phyloP scores from a whole-genome alignment of 2,113 vertebrate genomes.

The Coreoperca whiteheadi region DNA sequence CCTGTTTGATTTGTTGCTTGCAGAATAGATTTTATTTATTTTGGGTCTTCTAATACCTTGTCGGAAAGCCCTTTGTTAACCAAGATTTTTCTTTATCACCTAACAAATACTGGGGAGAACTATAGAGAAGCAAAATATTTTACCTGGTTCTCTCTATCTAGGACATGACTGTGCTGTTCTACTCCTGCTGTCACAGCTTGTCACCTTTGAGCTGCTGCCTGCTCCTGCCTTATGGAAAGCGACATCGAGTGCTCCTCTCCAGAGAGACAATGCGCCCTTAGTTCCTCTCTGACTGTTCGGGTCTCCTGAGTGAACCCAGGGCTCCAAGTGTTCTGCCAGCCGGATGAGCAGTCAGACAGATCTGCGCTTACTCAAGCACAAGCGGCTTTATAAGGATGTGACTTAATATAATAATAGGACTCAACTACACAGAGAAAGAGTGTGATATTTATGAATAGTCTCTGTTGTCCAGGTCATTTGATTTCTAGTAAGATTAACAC shows the following conservation, averaged over 20 bases:
- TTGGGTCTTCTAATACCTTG: not conserved
- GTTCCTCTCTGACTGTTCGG: slow-evolving; percentile 28
- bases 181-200: slow-evolving; percentile 9
- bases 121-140: not conserved
- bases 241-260: slow-evolving; percentile 34
- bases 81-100: not conserved
- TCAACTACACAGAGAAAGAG: not conserved
- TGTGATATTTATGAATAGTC: not conserved
- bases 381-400: slow-evolving; percentile 32
- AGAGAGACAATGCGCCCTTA: slow-evolving; percentile 32
- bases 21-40: not conserved
- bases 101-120: not conserved
- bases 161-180: slow-evolving; percentile 3
- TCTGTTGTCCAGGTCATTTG: not conserved
- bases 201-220: slow-evolving; percentile 24
- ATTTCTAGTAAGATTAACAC: not conserved
- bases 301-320: slow-evolving; percentile 51
- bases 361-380: slow-evolving; percentile 44
- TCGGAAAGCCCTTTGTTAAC: not conserved
- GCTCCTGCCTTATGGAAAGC: slow-evolving; percentile 27
- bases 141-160: not conserved
- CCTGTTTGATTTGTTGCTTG: not conserved
- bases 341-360: slow-evolving; percentile 45
- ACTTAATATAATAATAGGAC: slow-evolving; percentile 6
- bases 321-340: slow-evolving; percentile 33